These are phyloP conservation scores for Ridgeia piscesae DNA, from an alignment of 1,140 invertebrate genomes.

Conservation along the genomic window DNA sequence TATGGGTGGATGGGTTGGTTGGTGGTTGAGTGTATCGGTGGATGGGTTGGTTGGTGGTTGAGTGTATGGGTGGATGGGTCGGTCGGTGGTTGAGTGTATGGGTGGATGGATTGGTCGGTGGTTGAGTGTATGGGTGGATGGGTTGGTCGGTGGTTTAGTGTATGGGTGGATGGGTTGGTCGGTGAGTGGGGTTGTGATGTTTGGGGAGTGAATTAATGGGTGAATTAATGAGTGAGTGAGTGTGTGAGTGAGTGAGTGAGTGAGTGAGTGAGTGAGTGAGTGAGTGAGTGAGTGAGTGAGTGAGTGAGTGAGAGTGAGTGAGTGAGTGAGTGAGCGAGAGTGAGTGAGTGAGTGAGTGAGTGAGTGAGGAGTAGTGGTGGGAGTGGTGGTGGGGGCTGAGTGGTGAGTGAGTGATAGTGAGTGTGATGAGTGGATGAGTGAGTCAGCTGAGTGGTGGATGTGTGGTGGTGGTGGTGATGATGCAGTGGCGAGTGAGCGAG, in stretches of 20 bases:
- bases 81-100: neutral
- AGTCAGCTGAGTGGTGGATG: no score
- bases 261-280: constrained; percentile 6
- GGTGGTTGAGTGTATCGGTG: neutral
- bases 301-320: constrained; percentile 9
- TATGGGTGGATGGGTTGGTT: neutral
- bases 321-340: neutral
- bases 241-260: constrained; percentile 5
- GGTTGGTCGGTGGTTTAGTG: neutral
- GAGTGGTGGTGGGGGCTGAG: no score
- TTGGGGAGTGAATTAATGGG: neutral
- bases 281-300: constrained; percentile 8
- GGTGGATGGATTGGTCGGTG: neutral
- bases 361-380: no score
- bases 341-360: no score
- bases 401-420: no score
- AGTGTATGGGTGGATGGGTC: constrained; percentile 9
- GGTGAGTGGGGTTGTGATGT: no score
- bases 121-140: neutral
- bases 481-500: no score
- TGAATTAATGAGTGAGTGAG: constrained; percentile 1
- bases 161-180: neutral
- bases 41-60: neutral
- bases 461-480: no score
- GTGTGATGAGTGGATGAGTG: no score